These are phyloP conservation scores for Drosophila sordidula DNA, from an alignment of 2,888 invertebrate genomes.

Conservation along the genomic window DNA sequence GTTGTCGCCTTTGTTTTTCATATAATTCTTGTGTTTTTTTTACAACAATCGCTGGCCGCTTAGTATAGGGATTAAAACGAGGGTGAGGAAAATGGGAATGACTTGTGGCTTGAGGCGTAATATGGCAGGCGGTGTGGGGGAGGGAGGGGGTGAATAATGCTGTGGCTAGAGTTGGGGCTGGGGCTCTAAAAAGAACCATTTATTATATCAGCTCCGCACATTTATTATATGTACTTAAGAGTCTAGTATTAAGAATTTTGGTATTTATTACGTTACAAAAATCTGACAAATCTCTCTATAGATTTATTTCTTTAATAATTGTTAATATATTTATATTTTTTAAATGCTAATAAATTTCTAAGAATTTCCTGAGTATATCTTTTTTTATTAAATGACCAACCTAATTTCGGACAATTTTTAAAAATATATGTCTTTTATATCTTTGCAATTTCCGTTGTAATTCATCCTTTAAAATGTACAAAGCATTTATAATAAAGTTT, in stretches of 20 bases:
- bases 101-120: slow-evolving; percentile 39
- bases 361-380: no score
- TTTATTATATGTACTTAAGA: not conserved
- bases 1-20: slow-evolving; percentile 48
- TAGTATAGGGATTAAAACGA: slow-evolving; percentile 51
- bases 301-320: no score
- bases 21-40: slow-evolving; percentile 44
- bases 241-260: not conserved
- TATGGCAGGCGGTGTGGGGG: not conserved
- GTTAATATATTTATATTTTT: no score
- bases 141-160: slow-evolving; percentile 7
- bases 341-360: no score
- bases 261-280: not conserved
- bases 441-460: slow-evolving; percentile 1
- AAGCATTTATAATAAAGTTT: slow-evolving; percentile 16
- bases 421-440: not conserved
- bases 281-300: no score
- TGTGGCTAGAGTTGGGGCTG: slow-evolving; percentile 3
- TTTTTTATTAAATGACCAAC: no score
- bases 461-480: not conserved
- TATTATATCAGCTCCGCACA: slow-evolving; percentile 2
- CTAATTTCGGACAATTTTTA: no score
- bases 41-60: slow-evolving; percentile 38
- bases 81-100: slow-evolving; percentile 11
- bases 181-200: slow-evolving; percentile 9